Base-by-base conservation (phyloP, 2,113 vertebrate genomes). In the Malurus elegans region DNA sequence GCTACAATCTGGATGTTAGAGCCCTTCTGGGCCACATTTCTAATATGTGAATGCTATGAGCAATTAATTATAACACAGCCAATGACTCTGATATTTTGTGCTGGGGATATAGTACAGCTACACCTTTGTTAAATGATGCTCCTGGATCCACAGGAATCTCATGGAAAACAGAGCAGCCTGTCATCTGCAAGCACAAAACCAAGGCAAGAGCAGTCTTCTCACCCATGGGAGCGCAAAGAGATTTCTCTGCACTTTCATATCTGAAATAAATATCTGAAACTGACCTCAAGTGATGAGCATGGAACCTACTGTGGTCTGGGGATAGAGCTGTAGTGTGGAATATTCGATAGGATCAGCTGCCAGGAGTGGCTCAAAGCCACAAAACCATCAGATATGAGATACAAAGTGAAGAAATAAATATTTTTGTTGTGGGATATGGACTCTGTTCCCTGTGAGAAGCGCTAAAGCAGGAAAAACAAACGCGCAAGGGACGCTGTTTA, bases 331-430 rank as follows among this genome's bases (percentile, higher is more conserved):
- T 32, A 73, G 82, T 5, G 13, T 14, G 78, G 71, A 78, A 65
- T 17, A 9, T 38, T 26, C 40, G 82, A 87, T 48, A 92, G 47
- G 32, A 93, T 88, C 70, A 88, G 82, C 64, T 73, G 76, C 61
- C 67, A 90, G 71, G n/a, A 88, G 85, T 40, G 50, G 79, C 56
- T 90, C n/a, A 78, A 88, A 95, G 36, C 92, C 92, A 84, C 83
- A 94, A 45, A 86, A 17, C 10, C 60, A 94, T 75, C 82, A 91
- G 92, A 90, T 86, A 81, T 0, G 25, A 86, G n/a, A 44, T 56
- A 18, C 1, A 32, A 50, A 66, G 72, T 56, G 60, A 96, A 84
- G 86, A 91, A 91, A 92, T 45, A 71, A 86, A 78, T 12, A n/a
- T 60, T 88, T 89, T 71, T 80, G 86, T 92, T 92, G 89, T 87